Conservation (phyloP, 2,113 vertebrate genomes). For the Seriola rivoliana region DNA sequence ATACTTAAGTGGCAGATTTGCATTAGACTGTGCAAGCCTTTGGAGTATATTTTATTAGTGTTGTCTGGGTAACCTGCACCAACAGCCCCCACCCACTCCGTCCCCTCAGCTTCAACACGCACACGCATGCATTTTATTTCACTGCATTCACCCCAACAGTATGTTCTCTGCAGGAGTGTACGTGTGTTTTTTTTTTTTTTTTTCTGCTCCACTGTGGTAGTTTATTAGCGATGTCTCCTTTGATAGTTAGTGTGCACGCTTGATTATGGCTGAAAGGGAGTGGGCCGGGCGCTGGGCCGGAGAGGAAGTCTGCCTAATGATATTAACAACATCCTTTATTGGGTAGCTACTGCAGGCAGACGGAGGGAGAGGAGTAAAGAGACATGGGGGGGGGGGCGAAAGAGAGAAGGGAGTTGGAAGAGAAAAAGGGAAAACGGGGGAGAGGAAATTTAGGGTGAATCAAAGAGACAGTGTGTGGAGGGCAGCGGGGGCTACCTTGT, state of each 20-base stretch:
- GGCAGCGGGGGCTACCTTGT: slow-evolving; percentile 15
- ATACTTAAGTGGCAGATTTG: slow-evolving; percentile 68
- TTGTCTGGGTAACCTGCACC: slow-evolving; percentile 58
- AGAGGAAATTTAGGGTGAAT: slow-evolving; percentile 30
- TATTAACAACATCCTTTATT: slow-evolving; percentile 84
- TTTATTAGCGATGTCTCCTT: slow-evolving; percentile 82
- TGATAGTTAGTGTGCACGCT: slow-evolving; percentile 81
- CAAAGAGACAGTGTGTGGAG: slow-evolving; percentile 34
- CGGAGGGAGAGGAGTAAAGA: slow-evolving; percentile 36
- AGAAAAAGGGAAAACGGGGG: not conserved
- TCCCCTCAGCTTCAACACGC: slow-evolving; percentile 29
- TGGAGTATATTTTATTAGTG: slow-evolving; percentile 65
- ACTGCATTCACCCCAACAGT: slow-evolving; percentile 39
- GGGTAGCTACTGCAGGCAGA: slow-evolving; percentile 64
- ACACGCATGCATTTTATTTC: slow-evolving; percentile 43
- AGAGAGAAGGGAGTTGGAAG: not conserved
- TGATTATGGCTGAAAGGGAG: slow-evolving; percentile 83
- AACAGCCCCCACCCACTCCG: not conserved
- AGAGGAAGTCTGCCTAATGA: slow-evolving; percentile 83
- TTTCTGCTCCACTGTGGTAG: slow-evolving; percentile 69
- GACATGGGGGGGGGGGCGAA: not conserved
- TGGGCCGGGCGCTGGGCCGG: slow-evolving; percentile 72
- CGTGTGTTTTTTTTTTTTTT: slow-evolving; percentile 37
- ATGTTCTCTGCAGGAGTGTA: slow-evolving; percentile 51
- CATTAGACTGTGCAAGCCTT: slow-evolving; percentile 44